A percentile compares a stretch with the other conserved stretches of the same genome.
These are phyloP conservation scores for Bujurquina vittata DNA, from an alignment of 2,113 vertebrate genomes.

Conservation along the genomic window DNA sequence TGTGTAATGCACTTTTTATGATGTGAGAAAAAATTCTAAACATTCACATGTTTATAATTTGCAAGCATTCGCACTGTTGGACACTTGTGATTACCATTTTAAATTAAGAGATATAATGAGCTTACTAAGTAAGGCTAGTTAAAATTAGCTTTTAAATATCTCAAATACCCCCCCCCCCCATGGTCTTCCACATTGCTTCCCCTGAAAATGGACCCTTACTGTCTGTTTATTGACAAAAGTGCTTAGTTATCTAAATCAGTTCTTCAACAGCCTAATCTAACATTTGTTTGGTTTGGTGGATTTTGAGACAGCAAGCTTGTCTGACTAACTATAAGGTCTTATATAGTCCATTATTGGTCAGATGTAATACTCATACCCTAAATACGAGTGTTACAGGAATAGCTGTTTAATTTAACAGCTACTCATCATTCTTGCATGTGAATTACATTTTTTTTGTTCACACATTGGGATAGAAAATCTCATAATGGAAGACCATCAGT, in stretches of 20 bases:
- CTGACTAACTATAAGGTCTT: background rate
- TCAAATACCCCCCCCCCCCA: too few species aligned
- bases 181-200: background rate
- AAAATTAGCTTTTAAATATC: background rate
- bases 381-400: too few species aligned
- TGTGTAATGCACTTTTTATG: accelerated
- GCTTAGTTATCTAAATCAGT: conserved; percentile 19
- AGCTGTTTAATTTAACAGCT: background rate
- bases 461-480: too few species aligned
- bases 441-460: too few species aligned
- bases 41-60: too few species aligned
- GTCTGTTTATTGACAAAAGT: background rate
- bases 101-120: background rate
- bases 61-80: background rate
- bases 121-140: background rate
- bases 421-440: background rate
- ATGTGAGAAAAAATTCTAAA: too few species aligned
- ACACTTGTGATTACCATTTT: background rate
- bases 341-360: background rate
- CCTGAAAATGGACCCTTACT: background rate
- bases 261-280: conserved; percentile 22
- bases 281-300: conserved; percentile 7
- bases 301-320: background rate
- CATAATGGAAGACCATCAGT: too few species aligned
- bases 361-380: background rate